Conservation (phyloP, 1,140 invertebrate species). For the Macrocentrus cingulum region DNA sequence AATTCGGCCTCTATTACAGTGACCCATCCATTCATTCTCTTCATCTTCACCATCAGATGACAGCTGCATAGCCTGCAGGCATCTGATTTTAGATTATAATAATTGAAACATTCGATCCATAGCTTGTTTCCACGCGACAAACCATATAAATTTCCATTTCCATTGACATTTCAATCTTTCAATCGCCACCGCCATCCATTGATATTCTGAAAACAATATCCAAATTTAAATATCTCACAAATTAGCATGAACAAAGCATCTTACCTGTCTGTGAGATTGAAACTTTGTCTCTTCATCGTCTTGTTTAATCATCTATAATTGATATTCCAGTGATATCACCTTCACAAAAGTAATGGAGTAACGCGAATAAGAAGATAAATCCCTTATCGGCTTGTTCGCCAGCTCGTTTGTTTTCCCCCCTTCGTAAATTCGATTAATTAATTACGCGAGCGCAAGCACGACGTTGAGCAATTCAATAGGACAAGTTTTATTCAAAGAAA, state of each 20-base stretch:
- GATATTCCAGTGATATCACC: constrained; percentile 61
- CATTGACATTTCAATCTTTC: no score
- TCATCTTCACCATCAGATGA: constrained; percentile 28
- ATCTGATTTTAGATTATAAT: constrained; percentile 51
- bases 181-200: no score
- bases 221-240: background rate
- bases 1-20: no score
- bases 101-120: no score
- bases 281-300: constrained; percentile 36
- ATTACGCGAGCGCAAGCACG: constrained; percentile 38
- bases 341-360: constrained; percentile 50
- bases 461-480: no score
- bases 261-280: no score
- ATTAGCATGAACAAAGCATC: background rate
- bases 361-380: constrained; percentile 55
- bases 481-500: no score
- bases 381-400: constrained; percentile 51
- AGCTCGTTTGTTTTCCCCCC: constrained; percentile 42
- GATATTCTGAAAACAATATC: no score
- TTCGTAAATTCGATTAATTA: constrained; percentile 57
- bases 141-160: no score
- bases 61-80: constrained; percentile 50
- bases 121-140: no score
- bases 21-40: no score
- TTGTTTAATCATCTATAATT: constrained; percentile 60